These are phyloP conservation scores for Megamerina dolium DNA, from an alignment of 2,888 invertebrate genomes.

Conservation along the genomic window DNA sequence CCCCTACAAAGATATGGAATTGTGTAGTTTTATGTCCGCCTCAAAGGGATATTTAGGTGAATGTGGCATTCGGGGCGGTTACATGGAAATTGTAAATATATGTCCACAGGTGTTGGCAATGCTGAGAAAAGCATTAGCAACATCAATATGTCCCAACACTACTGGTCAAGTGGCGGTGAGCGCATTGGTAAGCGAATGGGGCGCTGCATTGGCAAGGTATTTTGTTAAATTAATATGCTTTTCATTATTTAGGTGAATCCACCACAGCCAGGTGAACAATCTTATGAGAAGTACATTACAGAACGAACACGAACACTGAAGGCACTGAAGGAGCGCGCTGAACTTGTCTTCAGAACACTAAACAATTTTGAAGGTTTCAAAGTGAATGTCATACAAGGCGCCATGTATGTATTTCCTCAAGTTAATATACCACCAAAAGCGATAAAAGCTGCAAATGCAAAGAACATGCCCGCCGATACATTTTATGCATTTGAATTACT, in stretches of 20 bases:
- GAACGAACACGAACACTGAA: conserved; percentile 70
- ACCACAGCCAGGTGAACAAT: conserved; percentile 78
- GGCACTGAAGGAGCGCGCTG: conserved; percentile 71
- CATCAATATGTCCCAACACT: conserved; percentile 90
- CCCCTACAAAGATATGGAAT: conserved; percentile 76
- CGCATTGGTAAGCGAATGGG: conserved; percentile 69
- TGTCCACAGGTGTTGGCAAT: conserved; percentile 72
- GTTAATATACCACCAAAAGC: conserved; percentile 78
- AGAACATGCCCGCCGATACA: conserved; percentile 72
- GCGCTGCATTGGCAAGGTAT: too few relatives aligned
- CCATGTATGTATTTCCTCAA: conserved; percentile 98
- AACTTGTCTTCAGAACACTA: conserved; percentile 79
- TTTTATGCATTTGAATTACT: conserved; percentile 90
- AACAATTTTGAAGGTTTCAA: conserved; percentile 84
- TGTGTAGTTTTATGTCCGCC: conserved; percentile 94
- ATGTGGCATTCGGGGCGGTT: conserved; percentile 94
- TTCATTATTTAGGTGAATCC: conserved; percentile 55
- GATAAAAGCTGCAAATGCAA: conserved; percentile 71
- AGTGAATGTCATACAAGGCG: conserved; percentile 85
- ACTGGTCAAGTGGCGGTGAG: conserved; percentile 88
- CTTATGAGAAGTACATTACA: conserved; percentile 67
- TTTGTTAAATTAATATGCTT: too few relatives aligned
- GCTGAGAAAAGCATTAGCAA: conserved; percentile 84
- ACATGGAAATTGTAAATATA: conserved; percentile 85
- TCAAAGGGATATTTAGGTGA: conserved; percentile 96